Evolutionary conservation across 23 tunicate genomes (phyloP).

Genomic region (Ascidia mentula): DNA sequence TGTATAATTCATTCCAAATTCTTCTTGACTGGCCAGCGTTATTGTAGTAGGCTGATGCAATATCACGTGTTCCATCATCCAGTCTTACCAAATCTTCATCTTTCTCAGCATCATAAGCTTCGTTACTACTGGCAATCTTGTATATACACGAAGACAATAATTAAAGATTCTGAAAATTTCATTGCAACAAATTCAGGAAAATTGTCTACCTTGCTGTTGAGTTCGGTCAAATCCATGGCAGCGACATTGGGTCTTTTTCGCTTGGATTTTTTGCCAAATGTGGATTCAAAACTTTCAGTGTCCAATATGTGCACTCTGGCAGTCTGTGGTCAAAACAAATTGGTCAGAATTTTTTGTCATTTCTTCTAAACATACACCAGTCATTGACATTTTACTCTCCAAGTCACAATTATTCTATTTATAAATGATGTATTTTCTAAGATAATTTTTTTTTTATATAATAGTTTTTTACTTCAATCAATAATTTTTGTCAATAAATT

Average conservation of each 20-base stretch:
- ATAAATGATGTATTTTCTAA: background rate
- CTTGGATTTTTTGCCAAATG: conserved; percentile 84
- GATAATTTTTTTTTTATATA: too few relatives aligned
- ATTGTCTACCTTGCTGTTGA: conserved; percentile 28
- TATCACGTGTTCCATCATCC: conserved; percentile 66
- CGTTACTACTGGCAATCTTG: conserved; percentile 5
- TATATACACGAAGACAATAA: too few relatives aligned
- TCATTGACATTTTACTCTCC: background rate
- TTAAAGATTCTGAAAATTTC: too few relatives aligned
- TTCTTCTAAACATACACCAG: too few relatives aligned
- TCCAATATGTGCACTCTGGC: conserved; percentile 85
- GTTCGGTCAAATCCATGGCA: conserved; percentile 48
- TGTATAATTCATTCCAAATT: conserved; percentile 94
- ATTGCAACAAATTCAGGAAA: too few relatives aligned
- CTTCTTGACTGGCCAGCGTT: conserved; percentile 93
- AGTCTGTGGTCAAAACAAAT: conserved; percentile 34
- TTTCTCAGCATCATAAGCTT: conserved; percentile 57
- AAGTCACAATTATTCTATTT: background rate
- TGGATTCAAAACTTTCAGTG: conserved; percentile 84
- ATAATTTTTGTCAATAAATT: too few relatives aligned
- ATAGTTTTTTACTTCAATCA: too few relatives aligned
- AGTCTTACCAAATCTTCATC: conserved; percentile 78
- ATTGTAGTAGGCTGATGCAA: conserved; percentile 45
- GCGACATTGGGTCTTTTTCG: conserved; percentile 73
- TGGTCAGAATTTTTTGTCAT: too few relatives aligned